Evolutionary conservation across 2,888 invertebrate species (phyloP), one percentile per base, ranked within the genome.

Genomic region (Polia nebulosa): DNA sequence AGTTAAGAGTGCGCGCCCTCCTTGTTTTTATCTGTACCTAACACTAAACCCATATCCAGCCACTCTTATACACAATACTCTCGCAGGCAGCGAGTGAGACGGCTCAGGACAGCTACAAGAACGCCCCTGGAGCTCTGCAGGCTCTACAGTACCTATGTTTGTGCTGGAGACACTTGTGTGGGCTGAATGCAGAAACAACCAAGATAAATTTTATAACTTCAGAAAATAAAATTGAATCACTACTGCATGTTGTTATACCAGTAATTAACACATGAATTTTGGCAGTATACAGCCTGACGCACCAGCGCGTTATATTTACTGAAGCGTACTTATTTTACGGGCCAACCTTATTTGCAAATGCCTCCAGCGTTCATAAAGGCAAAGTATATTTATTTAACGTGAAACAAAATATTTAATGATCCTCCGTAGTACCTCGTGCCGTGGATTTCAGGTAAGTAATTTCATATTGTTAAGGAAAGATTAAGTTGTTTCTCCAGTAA

Each of bases 311-410:
- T 72, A 34, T 55, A 27, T 45, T 34, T 22, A 47, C 32, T 41
- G 9, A 22, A 47, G 36, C 22, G 29, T 15, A 3, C n/a, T n/a
- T 39, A 27, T 41, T 41, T 67, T 44, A 36, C 34, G 44, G 20
- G 9, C 11, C 13, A n/a, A 25, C 22, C 6, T 15, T 72, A 41
- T 55, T 72, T 41, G n/a, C 9, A 5, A 47, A 22, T 22, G n/a
- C 47, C 25, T 39, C 32, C 1, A 27, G 34, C 15, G 47, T 61
- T 70, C 2, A 25, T 34, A 53, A 34, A 25, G 52, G 2, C 34
- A 32, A 47, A 29, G 29, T 29, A 29, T 20, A 67, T 36, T 22
- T 67, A 45, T 67, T 49, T 39, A 20, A 49, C 8, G 9, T 36
- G 3, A 49, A 44, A 39, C 15, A 22, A 41, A 56, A 51, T 29